A percentile compares a stretch with the other conserved stretches of the same genome.
These are phyloP conservation scores for Tribolium madens DNA, from an alignment of 1,140 invertebrate genomes.

Conservation along the genomic window DNA sequence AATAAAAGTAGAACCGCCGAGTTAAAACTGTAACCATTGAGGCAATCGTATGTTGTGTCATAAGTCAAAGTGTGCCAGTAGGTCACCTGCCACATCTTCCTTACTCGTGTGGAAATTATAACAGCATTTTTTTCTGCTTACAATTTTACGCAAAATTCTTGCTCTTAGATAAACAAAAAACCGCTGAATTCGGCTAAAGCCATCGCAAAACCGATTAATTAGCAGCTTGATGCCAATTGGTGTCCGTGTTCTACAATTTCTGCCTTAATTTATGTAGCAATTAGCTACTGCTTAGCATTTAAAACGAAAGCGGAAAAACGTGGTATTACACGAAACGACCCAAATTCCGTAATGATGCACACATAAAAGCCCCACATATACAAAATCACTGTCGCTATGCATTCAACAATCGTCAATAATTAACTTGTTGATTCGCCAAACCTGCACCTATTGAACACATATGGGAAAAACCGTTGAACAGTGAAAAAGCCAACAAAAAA, in stretches of 20 bases:
- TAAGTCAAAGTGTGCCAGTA: constrained; percentile 45
- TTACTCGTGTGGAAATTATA: constrained; percentile 36
- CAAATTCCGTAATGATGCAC: constrained; percentile 26
- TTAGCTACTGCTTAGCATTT: constrained; percentile 31
- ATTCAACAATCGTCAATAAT: constrained; percentile 14
- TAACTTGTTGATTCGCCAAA: constrained; percentile 24
- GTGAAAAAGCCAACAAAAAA: not conserved
- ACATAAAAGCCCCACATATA: not conserved
- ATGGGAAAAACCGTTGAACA: too few species aligned
- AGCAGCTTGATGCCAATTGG: constrained; percentile 31
- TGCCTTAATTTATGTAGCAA: constrained; percentile 17
- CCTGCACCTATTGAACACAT: not conserved
- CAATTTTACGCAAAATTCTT: not conserved
- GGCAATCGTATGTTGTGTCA: constrained; percentile 41
- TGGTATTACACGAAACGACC: constrained; percentile 27
- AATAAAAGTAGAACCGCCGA: constrained; percentile 45
- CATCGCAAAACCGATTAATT: constrained; percentile 18
- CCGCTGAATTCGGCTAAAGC: not conserved
- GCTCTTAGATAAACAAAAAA: not conserved
- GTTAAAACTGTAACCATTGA: constrained; percentile 40
- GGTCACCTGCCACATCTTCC: constrained; percentile 41
- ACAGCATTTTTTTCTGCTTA: constrained; percentile 17
- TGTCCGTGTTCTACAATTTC: constrained; percentile 24
- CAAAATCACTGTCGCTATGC: constrained; percentile 3
- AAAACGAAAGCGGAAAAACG: constrained; percentile 36